Evolutionary conservation across 2,113 vertebrate species (phyloP), one percentile per base, ranked within the genome.

Genomic region (Xenopus borealis): DNA sequence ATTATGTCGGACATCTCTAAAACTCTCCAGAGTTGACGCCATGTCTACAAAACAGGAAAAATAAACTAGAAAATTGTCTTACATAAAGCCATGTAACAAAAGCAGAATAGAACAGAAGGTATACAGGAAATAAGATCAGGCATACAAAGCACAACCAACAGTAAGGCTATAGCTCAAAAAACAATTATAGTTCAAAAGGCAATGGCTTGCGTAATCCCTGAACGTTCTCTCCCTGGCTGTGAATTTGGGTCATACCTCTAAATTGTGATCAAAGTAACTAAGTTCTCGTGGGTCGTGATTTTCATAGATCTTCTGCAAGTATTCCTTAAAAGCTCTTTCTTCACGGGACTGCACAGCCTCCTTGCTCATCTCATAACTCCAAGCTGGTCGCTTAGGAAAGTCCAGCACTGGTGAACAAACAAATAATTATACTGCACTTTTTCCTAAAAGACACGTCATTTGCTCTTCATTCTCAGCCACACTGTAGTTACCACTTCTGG

Each of bases 1-100:
- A 97, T 75, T n/a, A 97, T 71, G 64, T 98, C 95, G 0, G 95
- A 96, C 95, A 98, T 98, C 79, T 98, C 95, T 65, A 98, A 79
- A 33, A 98, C 95, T 50, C 95, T 86, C 95, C 95, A 98, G 9
- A 98, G 86, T 81, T 98, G 95, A 69, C 95, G 89, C 95, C 95
- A 97, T 0, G 95, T 98, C 95, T 98, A 78, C 76, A 81, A 85
- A 10, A 78, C 5, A 50, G 10, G 14, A 50, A 50, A 50, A 50
- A 27, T 27, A 50, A 50, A 50, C 6, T 13, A 50, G 10, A 50
- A 50, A 12, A 50, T 40, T 2, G 33, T 6, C 3, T 40, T 40
- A 40, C 33, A 40, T 2, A 40, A 40, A 40, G 33, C 6, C 3
- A 40, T 40, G 33, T 40, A 40, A 40, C 33, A 40, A 9, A 40